phyloP scores from a whole-genome alignment of 2,888 invertebrate genomes.

The Temnothorax ravouxi region DNA sequence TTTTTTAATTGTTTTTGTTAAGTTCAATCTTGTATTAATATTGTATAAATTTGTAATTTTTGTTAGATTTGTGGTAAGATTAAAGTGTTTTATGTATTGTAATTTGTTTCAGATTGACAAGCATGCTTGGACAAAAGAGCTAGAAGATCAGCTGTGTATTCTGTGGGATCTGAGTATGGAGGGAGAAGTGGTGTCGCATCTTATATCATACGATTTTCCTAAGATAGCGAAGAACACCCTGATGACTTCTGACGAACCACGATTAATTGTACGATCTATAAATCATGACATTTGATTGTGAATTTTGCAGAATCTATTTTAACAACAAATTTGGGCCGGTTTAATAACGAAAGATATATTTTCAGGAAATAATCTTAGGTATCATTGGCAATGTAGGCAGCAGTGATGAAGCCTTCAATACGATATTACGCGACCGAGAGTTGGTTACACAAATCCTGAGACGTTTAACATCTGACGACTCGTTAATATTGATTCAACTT shows the following conservation, averaged over 20 bases:
- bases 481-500: conserved; percentile 23
- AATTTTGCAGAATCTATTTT: neutral
- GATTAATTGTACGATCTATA: conserved; percentile 22
- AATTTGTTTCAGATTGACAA: conserved; percentile 14
- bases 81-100: neutral
- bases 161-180: conserved; percentile 28
- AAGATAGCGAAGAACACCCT: neutral
- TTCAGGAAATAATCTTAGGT: conserved; percentile 34
- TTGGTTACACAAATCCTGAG: conserved; percentile 2
- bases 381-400: conserved; percentile 31
- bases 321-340: neutral
- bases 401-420: neutral
- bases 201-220: conserved; percentile 11
- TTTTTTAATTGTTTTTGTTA: neutral
- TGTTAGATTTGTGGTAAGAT: neutral
- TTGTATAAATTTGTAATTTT: neutral
- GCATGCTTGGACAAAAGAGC: neutral
- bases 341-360: conserved; percentile 2
- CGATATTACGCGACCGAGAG: neutral
- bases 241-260: neutral
- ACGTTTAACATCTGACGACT: neutral
- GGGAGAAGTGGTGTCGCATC: neutral
- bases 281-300: neutral
- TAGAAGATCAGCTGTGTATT: conserved; percentile 17
- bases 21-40: neutral